Percentiles rank a stretch among this genome's conserved stretches.
Conservation (phyloP, 2,888 invertebrate genomes). For the Adela reaumurella region DNA sequence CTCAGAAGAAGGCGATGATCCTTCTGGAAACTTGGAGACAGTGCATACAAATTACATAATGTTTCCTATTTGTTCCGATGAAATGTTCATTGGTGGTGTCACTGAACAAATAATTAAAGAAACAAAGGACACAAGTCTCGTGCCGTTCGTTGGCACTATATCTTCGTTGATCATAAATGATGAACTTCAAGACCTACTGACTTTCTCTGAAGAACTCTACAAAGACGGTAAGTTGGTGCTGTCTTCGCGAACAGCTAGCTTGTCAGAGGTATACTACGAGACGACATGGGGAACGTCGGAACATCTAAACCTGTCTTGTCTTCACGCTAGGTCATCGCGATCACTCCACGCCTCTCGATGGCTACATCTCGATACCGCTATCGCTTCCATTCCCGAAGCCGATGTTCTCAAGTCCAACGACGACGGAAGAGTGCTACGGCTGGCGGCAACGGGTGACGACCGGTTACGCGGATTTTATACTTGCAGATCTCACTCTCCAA, state of each 20-base stretch:
- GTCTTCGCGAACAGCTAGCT: constrained; percentile 37
- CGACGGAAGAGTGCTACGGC: constrained; percentile 31
- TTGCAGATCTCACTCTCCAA: constrained; percentile 30
- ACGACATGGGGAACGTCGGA: constrained; percentile 35
- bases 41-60: background rate
- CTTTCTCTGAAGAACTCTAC: constrained; percentile 25
- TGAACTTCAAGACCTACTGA: constrained; percentile 27
- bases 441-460: constrained; percentile 27
- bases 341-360: constrained; percentile 27
- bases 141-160: constrained; percentile 26
- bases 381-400: constrained; percentile 17
- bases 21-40: background rate
- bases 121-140: constrained; percentile 20
- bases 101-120: constrained; percentile 20
- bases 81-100: constrained; percentile 34
- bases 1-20: constrained; percentile 9
- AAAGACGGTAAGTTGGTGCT: constrained; percentile 28
- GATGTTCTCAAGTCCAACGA: constrained; percentile 26
- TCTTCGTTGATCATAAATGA: constrained; percentile 29
- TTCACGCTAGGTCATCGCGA: constrained; percentile 26
- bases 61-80: constrained; percentile 26
- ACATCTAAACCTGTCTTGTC: constrained; percentile 35
- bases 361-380: constrained; percentile 30
- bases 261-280: constrained; percentile 42
- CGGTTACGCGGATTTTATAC: constrained; percentile 40